These are phyloP conservation scores for Aquatica leii DNA, from an alignment of 2,888 invertebrate genomes.

Conservation along the genomic window DNA sequence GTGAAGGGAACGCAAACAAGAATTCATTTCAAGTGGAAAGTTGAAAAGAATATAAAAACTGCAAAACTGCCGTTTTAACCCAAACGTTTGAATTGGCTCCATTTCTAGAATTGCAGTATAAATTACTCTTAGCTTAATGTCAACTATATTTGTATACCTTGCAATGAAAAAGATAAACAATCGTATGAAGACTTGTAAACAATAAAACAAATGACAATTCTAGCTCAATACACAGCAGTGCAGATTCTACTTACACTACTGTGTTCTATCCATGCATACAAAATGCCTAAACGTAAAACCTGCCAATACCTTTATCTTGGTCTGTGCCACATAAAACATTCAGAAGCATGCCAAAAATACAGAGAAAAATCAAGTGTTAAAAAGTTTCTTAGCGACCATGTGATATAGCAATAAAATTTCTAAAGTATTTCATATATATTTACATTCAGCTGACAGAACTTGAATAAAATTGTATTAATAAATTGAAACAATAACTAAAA, in stretches of 20 bases:
- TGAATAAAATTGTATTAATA: conserved; percentile 25
- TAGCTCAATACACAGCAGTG: not conserved
- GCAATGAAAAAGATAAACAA: too few relatives aligned
- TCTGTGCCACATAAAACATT: conserved; percentile 79
- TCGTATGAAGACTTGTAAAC: too few relatives aligned
- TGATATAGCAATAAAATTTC: conserved; percentile 30
- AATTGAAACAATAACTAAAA: not conserved
- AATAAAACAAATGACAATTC: too few relatives aligned
- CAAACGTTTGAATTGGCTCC: too few relatives aligned
- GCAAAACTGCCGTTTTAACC: too few relatives aligned
- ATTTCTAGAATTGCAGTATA: too few relatives aligned
- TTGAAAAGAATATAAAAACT: too few relatives aligned
- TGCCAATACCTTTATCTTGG: conserved; percentile 71
- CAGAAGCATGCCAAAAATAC: conserved; percentile 72
- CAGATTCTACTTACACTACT: conserved; percentile 11
- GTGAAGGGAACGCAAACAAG: too few relatives aligned
- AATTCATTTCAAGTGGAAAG: too few relatives aligned
- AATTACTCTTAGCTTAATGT: too few relatives aligned
- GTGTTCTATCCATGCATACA: conserved; percentile 39
- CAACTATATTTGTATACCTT: too few relatives aligned
- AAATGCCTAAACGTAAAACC: conserved; percentile 59
- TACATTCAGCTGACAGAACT: conserved; percentile 32
- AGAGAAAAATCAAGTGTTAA: conserved; percentile 53
- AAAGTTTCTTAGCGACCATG: conserved; percentile 29
- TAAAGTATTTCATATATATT: conserved; percentile 27